A percentile compares a stretch with the other conserved stretches of the same genome.
Evolutionary conservation across 2,888 invertebrate species (phyloP).

Genomic region (Philereme vetulata): DNA sequence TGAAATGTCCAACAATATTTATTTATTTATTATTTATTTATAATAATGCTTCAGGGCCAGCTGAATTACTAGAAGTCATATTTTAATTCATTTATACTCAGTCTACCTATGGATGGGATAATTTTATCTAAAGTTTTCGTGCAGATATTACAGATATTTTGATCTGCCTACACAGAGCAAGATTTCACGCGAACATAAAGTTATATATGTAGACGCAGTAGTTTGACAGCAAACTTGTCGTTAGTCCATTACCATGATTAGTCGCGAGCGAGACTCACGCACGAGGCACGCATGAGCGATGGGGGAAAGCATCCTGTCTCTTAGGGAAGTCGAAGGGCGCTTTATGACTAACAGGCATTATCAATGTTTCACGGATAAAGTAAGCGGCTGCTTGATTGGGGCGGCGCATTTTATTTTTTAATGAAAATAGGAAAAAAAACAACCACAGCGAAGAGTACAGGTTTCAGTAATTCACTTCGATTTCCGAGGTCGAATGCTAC

Average conservation of each 20-base stretch:
- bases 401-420: slow-evolving; percentile 70
- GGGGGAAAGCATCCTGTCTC: background rate
- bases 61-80: slow-evolving; percentile 22
- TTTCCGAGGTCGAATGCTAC: slow-evolving; percentile 48
- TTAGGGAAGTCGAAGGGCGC: slow-evolving; percentile 2
- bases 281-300: slow-evolving; percentile 31
- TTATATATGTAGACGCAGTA: slow-evolving; percentile 49
- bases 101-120: slow-evolving; percentile 24
- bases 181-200: slow-evolving; percentile 44
- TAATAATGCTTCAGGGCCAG: slow-evolving; percentile 1
- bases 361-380: slow-evolving; percentile 72
- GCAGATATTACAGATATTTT: slow-evolving; percentile 49
- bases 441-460: slow-evolving; percentile 60
- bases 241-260: slow-evolving; percentile 78
- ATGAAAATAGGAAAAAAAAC: slow-evolving; percentile 75
- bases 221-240: slow-evolving; percentile 66
- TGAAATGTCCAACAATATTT: too few relatives aligned
- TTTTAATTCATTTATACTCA: slow-evolving; percentile 29
- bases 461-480: slow-evolving; percentile 65
- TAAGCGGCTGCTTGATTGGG: slow-evolving; percentile 36
- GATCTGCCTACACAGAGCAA: slow-evolving; percentile 36
- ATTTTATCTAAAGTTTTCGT: slow-evolving; percentile 42
- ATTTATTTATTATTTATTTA: too few relatives aligned
- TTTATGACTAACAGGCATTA: slow-evolving; percentile 58
- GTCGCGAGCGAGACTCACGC: slow-evolving; percentile 40